These are phyloP conservation scores for Cryptosula pallasiana DNA, from an alignment of 2,888 invertebrate genomes.

Conservation along the genomic window DNA sequence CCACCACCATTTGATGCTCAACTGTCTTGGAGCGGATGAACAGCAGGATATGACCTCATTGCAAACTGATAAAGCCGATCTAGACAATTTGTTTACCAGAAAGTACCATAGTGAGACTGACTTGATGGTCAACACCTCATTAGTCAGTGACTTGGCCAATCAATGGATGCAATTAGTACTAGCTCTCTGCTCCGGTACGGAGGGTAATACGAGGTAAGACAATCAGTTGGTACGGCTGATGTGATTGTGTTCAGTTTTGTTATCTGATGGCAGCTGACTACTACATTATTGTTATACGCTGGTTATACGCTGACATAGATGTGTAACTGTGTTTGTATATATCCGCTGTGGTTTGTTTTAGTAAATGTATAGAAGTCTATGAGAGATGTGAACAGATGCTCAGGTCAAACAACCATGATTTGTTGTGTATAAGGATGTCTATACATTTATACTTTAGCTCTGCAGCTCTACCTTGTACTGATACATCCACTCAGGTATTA, in stretches of 20 bases:
- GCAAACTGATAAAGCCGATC: neutral
- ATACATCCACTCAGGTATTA: neutral
- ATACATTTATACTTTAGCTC: neutral
- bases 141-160: neutral
- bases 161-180: neutral
- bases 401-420: neutral
- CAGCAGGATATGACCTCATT: slow-evolving; percentile 14
- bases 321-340: too few species aligned
- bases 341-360: neutral
- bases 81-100: neutral
- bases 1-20: neutral
- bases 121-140: neutral
- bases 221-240: too few species aligned
- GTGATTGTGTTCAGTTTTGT: too few species aligned
- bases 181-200: too few species aligned
- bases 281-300: too few species aligned
- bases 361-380: neutral
- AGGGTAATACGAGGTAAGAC: neutral
- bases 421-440: neutral
- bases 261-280: too few species aligned
- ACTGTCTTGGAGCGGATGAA: slow-evolving; percentile 3
- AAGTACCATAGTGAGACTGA: slow-evolving; percentile 3
- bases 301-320: too few species aligned
- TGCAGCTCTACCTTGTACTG: neutral
- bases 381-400: neutral